A percentile compares a stretch with the other conserved stretches of the same genome.
These are phyloP conservation scores for Brachyhypopomus gauderio DNA, from an alignment of 2,113 vertebrate species.

Conservation along the genomic window DNA sequence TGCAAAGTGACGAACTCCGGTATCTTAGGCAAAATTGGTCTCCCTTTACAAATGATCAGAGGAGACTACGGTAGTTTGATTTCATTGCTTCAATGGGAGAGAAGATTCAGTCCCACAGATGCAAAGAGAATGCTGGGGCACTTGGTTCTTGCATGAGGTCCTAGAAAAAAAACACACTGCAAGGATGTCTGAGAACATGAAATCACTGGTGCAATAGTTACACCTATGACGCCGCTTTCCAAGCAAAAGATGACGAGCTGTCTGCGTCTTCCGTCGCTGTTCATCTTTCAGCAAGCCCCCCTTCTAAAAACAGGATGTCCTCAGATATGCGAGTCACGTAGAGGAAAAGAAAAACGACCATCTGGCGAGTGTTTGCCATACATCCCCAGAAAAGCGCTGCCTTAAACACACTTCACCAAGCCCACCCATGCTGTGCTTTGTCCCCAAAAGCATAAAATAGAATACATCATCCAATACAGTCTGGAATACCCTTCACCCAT, in stretches of 20 bases:
- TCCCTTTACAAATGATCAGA: neutral
- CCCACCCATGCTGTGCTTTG: slow-evolving; percentile 4
- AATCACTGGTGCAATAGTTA: neutral
- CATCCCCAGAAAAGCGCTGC: neutral
- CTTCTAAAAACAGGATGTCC: neutral
- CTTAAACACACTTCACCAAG: slow-evolving; percentile 10
- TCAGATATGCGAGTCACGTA: too few species aligned
- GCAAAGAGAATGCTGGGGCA: slow-evolving; percentile 18
- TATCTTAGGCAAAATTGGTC: neutral
- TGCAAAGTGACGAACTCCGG: neutral
- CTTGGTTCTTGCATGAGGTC: neutral
- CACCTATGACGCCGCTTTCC: too few species aligned
- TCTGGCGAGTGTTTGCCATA: neutral
- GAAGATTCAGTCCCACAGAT: neutral
- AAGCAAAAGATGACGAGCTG: neutral
- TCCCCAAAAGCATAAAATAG: neutral
- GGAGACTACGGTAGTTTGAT: neutral
- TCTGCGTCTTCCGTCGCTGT: neutral
- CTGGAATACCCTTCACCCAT: slow-evolving; percentile 7
- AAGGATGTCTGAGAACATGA: neutral
- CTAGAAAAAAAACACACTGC: neutral
- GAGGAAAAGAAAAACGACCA: neutral
- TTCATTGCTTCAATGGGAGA: neutral
- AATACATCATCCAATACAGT: neutral
- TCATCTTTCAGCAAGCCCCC: neutral